A percentile compares a stretch with the other conserved stretches of the same genome.
Conservation (phyloP, 2,888 invertebrate species). For the Athetis lepigone region DNA sequence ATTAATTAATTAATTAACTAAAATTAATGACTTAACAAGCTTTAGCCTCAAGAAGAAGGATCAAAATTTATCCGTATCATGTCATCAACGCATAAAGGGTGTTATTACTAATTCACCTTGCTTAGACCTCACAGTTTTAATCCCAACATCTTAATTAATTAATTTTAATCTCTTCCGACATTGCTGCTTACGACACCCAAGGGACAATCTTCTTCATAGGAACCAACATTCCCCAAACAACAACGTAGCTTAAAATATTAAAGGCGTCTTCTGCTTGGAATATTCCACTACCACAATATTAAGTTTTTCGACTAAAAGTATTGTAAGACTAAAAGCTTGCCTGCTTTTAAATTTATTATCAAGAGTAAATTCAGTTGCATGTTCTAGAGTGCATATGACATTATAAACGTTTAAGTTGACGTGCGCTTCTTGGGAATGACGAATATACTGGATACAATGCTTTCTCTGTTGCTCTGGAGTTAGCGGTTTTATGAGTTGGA, state of each 20-base stretch:
- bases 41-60: neutral
- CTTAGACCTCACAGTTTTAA: constrained; percentile 28
- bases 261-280: constrained; percentile 4
- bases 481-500: neutral
- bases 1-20: constrained; percentile 20
- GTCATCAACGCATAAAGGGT: constrained; percentile 12
- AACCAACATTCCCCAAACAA: constrained; percentile 8
- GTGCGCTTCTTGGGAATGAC: constrained; percentile 42
- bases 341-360: constrained; percentile 46
- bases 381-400: constrained; percentile 41
- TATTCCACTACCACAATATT: constrained; percentile 5
- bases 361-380: constrained; percentile 40
- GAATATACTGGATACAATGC: constrained; percentile 19
- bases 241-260: constrained; percentile 29
- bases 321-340: constrained; percentile 22
- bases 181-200: constrained; percentile 24
- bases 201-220: constrained; percentile 30
- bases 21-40: constrained; percentile 14
- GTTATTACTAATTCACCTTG: constrained; percentile 26
- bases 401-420: constrained; percentile 54
- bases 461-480: constrained; percentile 1
- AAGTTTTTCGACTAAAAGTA: neutral
- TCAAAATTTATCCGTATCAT: constrained; percentile 2
- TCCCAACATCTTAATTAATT: constrained; percentile 45
- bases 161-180: constrained; percentile 38